These are phyloP conservation scores for Perithous albicinctus DNA, from an alignment of 2,888 invertebrate species.

Conservation along the genomic window DNA sequence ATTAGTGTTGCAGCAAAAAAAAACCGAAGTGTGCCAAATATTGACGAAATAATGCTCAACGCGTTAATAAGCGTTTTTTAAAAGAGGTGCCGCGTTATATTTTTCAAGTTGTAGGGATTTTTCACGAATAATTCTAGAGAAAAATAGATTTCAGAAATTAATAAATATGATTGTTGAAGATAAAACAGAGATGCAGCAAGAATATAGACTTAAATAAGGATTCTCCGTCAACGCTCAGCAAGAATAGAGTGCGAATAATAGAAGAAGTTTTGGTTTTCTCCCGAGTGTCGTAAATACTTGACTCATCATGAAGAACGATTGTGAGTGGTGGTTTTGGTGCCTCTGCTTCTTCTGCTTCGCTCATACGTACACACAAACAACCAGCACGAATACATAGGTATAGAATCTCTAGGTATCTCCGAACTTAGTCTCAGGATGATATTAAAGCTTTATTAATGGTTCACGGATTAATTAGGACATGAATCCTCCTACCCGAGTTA, in stretches of 20 bases:
- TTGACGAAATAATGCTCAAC: too few relatives aligned
- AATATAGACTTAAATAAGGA: not conserved
- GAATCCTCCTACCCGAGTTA: slow-evolving; percentile 58
- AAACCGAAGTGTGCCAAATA: too few relatives aligned
- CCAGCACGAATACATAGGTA: slow-evolving; percentile 24
- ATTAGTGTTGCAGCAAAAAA: too few relatives aligned
- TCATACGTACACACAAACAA: slow-evolving; percentile 29
- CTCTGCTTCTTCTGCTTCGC: slow-evolving; percentile 19
- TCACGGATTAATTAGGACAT: slow-evolving; percentile 71
- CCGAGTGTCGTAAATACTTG: slow-evolving; percentile 68
- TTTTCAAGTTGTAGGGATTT: not conserved
- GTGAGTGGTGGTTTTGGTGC: slow-evolving; percentile 31
- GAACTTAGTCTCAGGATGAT: slow-evolving; percentile 68
- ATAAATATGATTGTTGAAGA: not conserved
- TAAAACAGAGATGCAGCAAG: not conserved
- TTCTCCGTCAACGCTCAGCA: not conserved
- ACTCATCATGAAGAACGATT: slow-evolving; percentile 70
- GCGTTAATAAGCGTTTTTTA: too few relatives aligned
- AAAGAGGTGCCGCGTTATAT: too few relatives aligned
- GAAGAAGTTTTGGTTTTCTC: slow-evolving; percentile 53
- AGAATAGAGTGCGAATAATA: slow-evolving; percentile 16
- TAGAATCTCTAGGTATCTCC: slow-evolving; percentile 56
- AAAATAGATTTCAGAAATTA: too few relatives aligned
- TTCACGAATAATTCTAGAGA: not conserved
- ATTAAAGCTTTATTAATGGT: slow-evolving; percentile 72